Conservation (phyloP, 1,140 invertebrate species). For the Eueides isabella region DNA sequence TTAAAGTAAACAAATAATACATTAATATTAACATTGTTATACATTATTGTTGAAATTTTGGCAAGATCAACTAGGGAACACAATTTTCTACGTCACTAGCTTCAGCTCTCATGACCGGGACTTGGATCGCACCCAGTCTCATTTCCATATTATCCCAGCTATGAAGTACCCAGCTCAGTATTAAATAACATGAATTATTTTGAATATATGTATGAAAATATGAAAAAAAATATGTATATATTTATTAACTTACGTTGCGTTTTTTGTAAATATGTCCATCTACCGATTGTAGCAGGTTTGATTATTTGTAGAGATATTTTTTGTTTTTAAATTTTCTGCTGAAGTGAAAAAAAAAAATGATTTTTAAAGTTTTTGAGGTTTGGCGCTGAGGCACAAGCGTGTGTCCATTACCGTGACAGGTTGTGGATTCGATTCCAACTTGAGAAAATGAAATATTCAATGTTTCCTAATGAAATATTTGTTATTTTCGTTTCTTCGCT, state of each 20-base stretch:
- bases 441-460: too few relatives aligned
- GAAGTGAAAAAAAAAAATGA: too few relatives aligned
- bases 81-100: constrained; percentile 33
- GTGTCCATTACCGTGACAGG: too few relatives aligned
- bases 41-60: background rate
- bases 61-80: constrained; percentile 27
- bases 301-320: too few relatives aligned
- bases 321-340: too few relatives aligned
- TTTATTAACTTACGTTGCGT: background rate
- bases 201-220: background rate
- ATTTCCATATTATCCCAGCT: constrained; percentile 61
- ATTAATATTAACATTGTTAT: background rate
- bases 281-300: too few relatives aligned
- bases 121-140: constrained; percentile 47
- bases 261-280: too few relatives aligned
- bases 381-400: too few relatives aligned
- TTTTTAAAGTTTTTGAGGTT: too few relatives aligned
- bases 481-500: too few relatives aligned
- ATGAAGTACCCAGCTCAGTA: constrained; percentile 33
- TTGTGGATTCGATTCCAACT: too few relatives aligned
- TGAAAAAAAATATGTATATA: constrained; percentile 5
- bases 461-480: too few relatives aligned
- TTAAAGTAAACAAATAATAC: background rate
- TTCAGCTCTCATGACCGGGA: constrained; percentile 52
- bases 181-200: constrained; percentile 9